These are phyloP conservation scores for Ptychobarbus kaznakovi DNA, from an alignment of 2,797 vertebrate genomes.

Conservation along the genomic window DNA sequence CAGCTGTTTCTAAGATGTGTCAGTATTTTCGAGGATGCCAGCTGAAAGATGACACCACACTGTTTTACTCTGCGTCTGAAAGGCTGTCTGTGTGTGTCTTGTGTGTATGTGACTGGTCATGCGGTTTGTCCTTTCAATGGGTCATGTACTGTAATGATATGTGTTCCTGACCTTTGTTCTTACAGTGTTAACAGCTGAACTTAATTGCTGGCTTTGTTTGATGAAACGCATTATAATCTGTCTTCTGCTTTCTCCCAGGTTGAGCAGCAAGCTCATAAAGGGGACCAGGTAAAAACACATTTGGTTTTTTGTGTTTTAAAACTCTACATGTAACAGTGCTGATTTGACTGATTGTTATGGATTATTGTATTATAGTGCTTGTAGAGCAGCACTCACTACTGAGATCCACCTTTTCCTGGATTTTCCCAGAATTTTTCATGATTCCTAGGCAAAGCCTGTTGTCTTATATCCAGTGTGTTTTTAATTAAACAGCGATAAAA, in stretches of 20 bases:
- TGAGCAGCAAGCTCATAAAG: conserved; percentile 69
- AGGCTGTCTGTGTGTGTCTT: conserved; percentile 51
- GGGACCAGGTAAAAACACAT: conserved; percentile 72
- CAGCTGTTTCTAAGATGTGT: conserved; percentile 73
- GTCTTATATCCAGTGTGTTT: not conserved
- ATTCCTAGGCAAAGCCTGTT: not conserved
- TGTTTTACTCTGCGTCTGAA: conserved; percentile 69
- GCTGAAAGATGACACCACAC: conserved; percentile 68
- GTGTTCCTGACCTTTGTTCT: conserved; percentile 34
- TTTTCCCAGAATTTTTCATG: not conserved
- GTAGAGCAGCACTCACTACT: not conserved
- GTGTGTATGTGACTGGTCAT: conserved; percentile 10
- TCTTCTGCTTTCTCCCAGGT: conserved; percentile 60
- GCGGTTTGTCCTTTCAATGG: not conserved
- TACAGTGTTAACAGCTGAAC: conserved; percentile 29
- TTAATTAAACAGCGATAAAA: not conserved
- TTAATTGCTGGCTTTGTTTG: not conserved
- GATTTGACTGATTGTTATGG: not conserved
- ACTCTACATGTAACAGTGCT: not conserved
- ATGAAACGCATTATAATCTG: conserved; percentile 16
- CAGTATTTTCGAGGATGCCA: conserved; percentile 68
- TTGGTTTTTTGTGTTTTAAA: not conserved
- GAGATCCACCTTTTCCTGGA: not conserved
- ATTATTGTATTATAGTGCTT: not conserved
- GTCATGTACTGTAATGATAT: conserved; percentile 10